Conservation (phyloP, 1,140 invertebrate genomes). For the Sycophaga agraensis region DNA sequence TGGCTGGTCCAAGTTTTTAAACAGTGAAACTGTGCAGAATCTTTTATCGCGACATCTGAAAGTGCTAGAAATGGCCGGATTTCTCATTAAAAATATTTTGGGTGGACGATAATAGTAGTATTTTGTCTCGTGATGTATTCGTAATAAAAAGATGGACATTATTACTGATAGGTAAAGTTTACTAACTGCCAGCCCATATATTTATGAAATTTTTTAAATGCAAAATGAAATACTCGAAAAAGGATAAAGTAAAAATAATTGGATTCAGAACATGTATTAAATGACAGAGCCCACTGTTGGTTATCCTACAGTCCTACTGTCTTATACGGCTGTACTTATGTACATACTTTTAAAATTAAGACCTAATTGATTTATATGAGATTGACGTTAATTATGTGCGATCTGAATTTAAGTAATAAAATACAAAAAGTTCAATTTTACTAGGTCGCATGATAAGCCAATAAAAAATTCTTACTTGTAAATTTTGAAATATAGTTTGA, state of each 20-base stretch:
- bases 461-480: too few relatives aligned
- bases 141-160: not conserved
- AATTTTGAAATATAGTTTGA: too few relatives aligned
- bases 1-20: constrained; percentile 12
- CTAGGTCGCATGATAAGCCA: too few relatives aligned
- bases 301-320: constrained; percentile 10
- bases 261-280: not conserved
- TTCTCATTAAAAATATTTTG: not conserved
- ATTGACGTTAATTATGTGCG: constrained; percentile 8
- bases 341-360: constrained; percentile 20
- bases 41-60: too few relatives aligned
- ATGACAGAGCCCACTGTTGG: constrained; percentile 5
- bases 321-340: constrained; percentile 13
- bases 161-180: not conserved
- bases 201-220: not conserved
- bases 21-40: not conserved
- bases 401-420: constrained; percentile 6
- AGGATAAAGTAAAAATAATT: not conserved
- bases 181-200: constrained; percentile 6
- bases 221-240: not conserved
- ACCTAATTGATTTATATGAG: constrained; percentile 11
- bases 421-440: too few relatives aligned
- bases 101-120: not conserved
- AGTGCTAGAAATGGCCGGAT: too few relatives aligned
- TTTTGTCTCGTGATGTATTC: not conserved